Evolutionary conservation across 2,888 invertebrate genomes (phyloP), one percentile per base, ranked within the genome.

Genomic region (Orthonevra nobilis): DNA sequence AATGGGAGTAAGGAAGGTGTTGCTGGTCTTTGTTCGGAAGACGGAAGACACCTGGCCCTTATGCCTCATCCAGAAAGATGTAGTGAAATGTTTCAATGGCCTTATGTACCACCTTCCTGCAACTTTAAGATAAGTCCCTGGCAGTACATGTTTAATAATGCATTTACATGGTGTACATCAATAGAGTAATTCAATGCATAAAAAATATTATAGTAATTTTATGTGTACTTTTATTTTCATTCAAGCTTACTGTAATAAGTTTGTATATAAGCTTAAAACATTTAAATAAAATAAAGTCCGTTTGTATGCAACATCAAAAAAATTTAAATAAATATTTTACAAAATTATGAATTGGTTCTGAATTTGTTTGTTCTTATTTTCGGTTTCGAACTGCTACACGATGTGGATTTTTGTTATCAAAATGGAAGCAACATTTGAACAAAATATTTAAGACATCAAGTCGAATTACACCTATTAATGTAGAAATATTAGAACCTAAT

Each of bases 61-160:
- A 99, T 99, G 99, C 99, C 99, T 1, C 99, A 99, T 90, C 98
- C 99, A 0, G 99, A 99, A 89, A 92, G 98, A 77, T 96, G 96
- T 86, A 93, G 95, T 73, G 91, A 95, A 83, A 92, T 93, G 83
- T 97, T 96, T 94, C 98, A 98, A 89, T 96, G 97, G 93, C 94
- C 97, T 0, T 93, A 93, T 86, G 88, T 90, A 82, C 92, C 92
- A 4, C 86, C 89, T 4, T 87, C 88, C 60, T 91, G 92, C 87
- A 83, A 85, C 19, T 89, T 90, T 73, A 89, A 91, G 69, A 91
- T 91, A 83, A 94, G 97, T 20, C 98, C 98, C 0, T 99, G 98
- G 98, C 92, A 95, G 81, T 91, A 92, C 81, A 94, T 98, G 91
- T 98, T 98, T 89, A 92, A 93, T 83, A 98, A 98, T 88, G 98